Base-by-base conservation (phyloP, 2,797 vertebrate genomes). In the Silurus aristotelis region DNA sequence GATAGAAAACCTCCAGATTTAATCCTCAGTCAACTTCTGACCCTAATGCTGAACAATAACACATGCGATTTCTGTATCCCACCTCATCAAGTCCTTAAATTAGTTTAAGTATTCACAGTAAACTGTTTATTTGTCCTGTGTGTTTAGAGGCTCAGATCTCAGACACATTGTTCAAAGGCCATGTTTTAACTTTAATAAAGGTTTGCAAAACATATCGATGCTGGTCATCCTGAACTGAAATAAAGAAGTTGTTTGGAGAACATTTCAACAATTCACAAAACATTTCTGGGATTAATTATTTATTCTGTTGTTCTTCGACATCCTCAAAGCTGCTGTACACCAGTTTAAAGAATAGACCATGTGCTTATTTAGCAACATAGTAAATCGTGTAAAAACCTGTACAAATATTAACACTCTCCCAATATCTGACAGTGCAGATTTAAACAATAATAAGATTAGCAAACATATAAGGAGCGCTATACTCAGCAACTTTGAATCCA, bases 381-480 rank as follows among this genome's bases (percentile, higher is more conserved):
- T 63, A 13, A 80, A 17, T 48, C 38, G 5, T 25, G 14, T 5
- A 46, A 38, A 48, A 64, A 64, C 61, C 48, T 25, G 60, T 64
- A 25, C 38, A 66, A 80, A 80, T 80, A 66, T 80, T 9, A 46
- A 64, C 75, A 78, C 12, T 43, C 61, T n/a, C 27, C n/a, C 77
- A 43, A 64, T 63, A 79, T 46, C 60, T 63, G 22, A 64, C 38
- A 14, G 58, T 64, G 60, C 60, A 79, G 13, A 64, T 79, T 64
- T 48, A 15, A 79, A 64, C 60, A 79, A 79, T 79, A 79, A 79
- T 43, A 46, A 79, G 77, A 64, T 79, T 79, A 79, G 58, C 20
- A 79, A 64, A 79, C 60, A 64, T 63, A 79, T 63, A 79, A 46
- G 31, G 56, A 78, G 58, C 12, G 1, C 60, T 79, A 79, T 64